Evolutionary conservation across 2,888 invertebrate genomes (phyloP), one percentile per base, ranked within the genome.

Genomic region (Asteroscopus sphinx): DNA sequence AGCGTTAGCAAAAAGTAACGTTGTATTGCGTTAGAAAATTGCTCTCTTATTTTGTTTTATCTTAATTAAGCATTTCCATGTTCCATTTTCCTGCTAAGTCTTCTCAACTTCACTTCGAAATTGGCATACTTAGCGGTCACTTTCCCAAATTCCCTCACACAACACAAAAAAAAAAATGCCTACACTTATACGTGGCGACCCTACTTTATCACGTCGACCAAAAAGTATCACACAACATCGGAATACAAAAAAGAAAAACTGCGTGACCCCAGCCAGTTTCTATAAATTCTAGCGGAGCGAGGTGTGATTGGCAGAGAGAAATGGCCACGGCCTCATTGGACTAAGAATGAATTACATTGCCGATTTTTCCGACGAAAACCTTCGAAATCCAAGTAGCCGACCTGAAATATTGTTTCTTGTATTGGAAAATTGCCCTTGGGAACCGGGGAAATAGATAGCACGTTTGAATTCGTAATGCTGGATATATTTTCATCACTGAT

Each of bases 241-340:
- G 57, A 66, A 71, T 52, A 69, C 49, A 67, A 26, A 60, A 61
- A 63, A 67, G 63, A 71, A 69, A 64, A 62, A 69, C 68, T 62
- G 39, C 28, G 42, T 56, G 69, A 51, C 41, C 59, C 37, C 21
- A 56, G 73, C 66, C 47, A 59, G 60, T 73, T 71, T 68, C 73
- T 73, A 68, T 72, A 76, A 67, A 68, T 63, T 63, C 53, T 52
- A 41, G 45, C 44, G 56, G 53, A 65, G n/a, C n/a, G n/a, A n/a
- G 67, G 65, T 74, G 73, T 76, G 77, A 79, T 76, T 80, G 79
- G 68, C 79, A 79, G 68, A 67, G 81, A 77, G 63, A 75, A 80
- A 79, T 73, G 75, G 75, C 70, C 63, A 36, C 28, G 39, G 58
- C 45, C 68, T 70, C 64, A 54, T 58, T 55, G 72, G 70, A 59